Conservation (phyloP, 1,140 invertebrate genomes). For the Ostrea denselamellosa region DNA sequence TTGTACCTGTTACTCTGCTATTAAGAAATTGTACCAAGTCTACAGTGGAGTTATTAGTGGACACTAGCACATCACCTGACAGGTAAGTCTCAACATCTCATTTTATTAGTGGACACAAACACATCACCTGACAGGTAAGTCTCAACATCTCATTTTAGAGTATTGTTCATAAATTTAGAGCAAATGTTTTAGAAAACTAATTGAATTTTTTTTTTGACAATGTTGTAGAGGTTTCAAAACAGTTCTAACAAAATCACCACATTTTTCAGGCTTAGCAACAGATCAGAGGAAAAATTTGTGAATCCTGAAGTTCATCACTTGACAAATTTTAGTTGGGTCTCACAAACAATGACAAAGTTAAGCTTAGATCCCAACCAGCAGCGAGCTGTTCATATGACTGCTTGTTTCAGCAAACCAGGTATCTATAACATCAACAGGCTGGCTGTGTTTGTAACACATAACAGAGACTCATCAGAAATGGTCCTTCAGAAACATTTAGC, state of each 20-base stretch:
- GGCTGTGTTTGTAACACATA: conserved; percentile 72
- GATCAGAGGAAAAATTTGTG: neutral
- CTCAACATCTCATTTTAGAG: no score
- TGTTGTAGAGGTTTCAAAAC: neutral
- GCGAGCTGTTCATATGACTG: conserved; percentile 62
- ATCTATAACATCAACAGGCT: conserved; percentile 76
- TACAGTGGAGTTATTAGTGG: conserved; percentile 68
- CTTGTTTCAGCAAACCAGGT: conserved; percentile 72
- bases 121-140: conserved; percentile 71
- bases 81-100: conserved; percentile 67
- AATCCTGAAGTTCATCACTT: conserved; percentile 22
- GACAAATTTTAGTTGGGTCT: conserved; percentile 69
- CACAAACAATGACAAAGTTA: conserved; percentile 68
- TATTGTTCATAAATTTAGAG: no score
- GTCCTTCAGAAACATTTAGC: conserved; percentile 72
- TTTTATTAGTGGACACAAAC: conserved; percentile 73
- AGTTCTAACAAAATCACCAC: neutral
- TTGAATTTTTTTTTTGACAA: no score
- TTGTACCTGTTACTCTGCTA: conserved; percentile 68
- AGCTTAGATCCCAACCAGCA: conserved; percentile 65
- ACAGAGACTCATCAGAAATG: conserved; percentile 69
- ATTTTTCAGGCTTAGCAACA: conserved; percentile 16
- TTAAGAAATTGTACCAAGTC: conserved; percentile 72
- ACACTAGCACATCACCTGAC: conserved; percentile 73
- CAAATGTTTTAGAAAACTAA: no score